Evolutionary conservation across 2,797 vertebrate species (phyloP).

Genomic region (Rhinatrema bivittatum): DNA sequence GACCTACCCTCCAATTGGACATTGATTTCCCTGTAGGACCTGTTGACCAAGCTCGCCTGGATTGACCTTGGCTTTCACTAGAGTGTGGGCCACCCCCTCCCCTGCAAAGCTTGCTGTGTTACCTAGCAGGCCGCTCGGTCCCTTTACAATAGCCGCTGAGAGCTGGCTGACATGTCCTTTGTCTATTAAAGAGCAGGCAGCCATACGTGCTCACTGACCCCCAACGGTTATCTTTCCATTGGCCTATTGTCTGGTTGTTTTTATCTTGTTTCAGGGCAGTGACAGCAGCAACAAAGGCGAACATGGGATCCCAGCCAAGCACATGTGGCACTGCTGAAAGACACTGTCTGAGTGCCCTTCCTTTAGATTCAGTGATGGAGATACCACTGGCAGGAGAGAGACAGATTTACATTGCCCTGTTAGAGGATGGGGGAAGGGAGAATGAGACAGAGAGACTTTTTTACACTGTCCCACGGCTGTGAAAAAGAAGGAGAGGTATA

Average conservation of each 20-base stretch:
- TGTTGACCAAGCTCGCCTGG: conserved; percentile 8
- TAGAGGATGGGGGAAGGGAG: no score
- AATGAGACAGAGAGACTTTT: no score
- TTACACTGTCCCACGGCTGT: no score
- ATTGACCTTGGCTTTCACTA: conserved; percentile 2
- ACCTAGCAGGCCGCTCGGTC: conserved; percentile 12
- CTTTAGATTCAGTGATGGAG: no score
- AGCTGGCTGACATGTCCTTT: conserved; percentile 13
- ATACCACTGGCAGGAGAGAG: no score
- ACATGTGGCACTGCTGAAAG: no score
- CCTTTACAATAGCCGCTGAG: conserved; percentile 8
- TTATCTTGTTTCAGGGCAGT: conserved; percentile 3
- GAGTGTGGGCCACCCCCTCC: not conserved
- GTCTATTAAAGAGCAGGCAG: not conserved
- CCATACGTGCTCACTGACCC: conserved; percentile 14
- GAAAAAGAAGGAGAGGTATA: no score
- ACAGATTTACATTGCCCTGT: no score
- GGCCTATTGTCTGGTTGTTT: conserved; percentile 10
- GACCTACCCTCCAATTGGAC: no score
- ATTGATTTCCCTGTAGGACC: conserved; percentile 17
- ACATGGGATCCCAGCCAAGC: no score
- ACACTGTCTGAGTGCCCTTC: no score
- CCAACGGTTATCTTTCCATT: conserved; percentile 4
- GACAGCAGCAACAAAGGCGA: not conserved
- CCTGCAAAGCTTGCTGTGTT: not conserved